Evolutionary conservation across 2,113 vertebrate genomes (phyloP), one percentile per base, ranked within the genome.

Genomic region (Dissostichus mawsoni): DNA sequence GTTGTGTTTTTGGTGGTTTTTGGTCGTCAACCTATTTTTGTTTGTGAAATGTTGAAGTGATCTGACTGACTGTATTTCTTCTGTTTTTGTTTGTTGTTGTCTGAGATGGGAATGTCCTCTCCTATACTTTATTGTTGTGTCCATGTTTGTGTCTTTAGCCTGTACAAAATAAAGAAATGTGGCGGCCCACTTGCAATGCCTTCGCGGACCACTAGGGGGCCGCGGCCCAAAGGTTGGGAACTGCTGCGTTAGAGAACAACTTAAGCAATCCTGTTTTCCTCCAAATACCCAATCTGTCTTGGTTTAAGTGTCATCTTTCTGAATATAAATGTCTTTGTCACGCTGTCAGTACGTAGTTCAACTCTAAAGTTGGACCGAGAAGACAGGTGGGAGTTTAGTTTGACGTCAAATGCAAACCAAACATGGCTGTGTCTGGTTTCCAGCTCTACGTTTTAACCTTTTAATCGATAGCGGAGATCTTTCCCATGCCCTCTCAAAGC

Each of bases 381-480:
- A 20, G 63, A 75, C 44, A 14, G 12, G 25, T 14, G 61, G 65
- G 65, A 29, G 29, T 33, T 63, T 52, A 8, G 47, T 2, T 81
- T 2, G 3, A 58, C 16, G 29, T 52, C 44, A 65, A 29, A 61
- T 72, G 23, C 41, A 62, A 52, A 18, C 58, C 50, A 41, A 70
- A 81, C 44, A n/a, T 23, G 8, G 18, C 45, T 44, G 5, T 8
- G 72, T 52, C 5, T 67, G 51, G 20, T 85, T 48, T 74, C 12
- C 48, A 69, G 48, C 53, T 8, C 13, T 29, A 2, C 57, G 36
- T 48, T 78, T 65, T 29, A 29, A 68, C 20, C 25, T 51, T 58
- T 70, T 14, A 20, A 66, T 81, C 58, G 7, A 69, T 78, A 44
- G 5, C 33, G 29, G 33, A 65, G 47, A 53, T 33, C 51, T 58